Base-by-base conservation (phyloP, 2,113 vertebrate genomes). In the Sylvilagus bachmani region DNA sequence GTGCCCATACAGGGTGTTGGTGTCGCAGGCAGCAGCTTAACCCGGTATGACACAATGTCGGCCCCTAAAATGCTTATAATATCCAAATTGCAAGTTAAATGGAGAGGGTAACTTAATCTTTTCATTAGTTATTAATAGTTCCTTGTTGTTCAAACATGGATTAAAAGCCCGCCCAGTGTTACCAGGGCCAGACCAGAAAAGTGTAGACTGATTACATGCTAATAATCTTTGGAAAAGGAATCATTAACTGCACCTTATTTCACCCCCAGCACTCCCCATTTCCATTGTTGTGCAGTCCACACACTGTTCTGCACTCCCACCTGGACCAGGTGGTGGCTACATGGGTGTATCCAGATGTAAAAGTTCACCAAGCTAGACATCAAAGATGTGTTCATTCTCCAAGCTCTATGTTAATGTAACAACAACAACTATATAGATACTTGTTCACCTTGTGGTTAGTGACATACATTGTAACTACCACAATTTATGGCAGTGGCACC, bases 81-180 rank as follows among this genome's bases (percentile, higher is more conserved):
- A 92, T 66, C 17, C 33, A 85, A 92, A 90, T 36, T 38, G 1
- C 7, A 91, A 95, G 58, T 83, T 24, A 77, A 70, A 74, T 64
- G 5, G 16, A 67, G 53, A 95, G 10, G 38, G 53, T 89, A 81
- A 51, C 96, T 91, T 95, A 84, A 58, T 29, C 49, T 94, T 96
- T 94, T 82, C 78, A 75, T 81, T 79, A 86, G 78, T 91, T 95
- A 78, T 7, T 89, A 86, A 95, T 86, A 14, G 22, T 14, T 94
- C 81, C 62, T 64, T 77, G 71, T 71, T 89, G 53, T 80, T 80
- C 92, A 95, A 95, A 67, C 10, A 44, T 44, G 33, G 64, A 93
- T 75, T 87, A 71, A 95, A 93, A 93, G 58, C 10, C 74, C 80
- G 84, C 51, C 87, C 87, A 86, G 69, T 81, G 36, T 79, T 69